These are phyloP conservation scores for Cydia fagiglandana DNA, from an alignment of 1,140 invertebrate species.

Conservation along the genomic window DNA sequence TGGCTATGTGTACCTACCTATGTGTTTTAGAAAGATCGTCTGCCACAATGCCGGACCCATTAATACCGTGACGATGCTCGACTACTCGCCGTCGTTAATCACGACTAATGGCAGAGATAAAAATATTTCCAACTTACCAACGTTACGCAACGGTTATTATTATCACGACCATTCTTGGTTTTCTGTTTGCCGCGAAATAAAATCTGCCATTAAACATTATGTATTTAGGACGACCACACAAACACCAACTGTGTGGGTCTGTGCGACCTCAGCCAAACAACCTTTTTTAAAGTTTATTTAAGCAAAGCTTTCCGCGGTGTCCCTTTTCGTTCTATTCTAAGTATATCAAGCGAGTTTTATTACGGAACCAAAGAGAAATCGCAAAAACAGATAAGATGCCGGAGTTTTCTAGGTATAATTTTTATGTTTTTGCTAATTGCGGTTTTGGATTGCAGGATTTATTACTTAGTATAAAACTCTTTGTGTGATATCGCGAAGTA, in stretches of 20 bases:
- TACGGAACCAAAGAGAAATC: no score
- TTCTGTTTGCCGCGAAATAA: background rate
- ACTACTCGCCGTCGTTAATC: slow-evolving; percentile 43
- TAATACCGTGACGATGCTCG: slow-evolving; percentile 37
- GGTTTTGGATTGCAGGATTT: no score
- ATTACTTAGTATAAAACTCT: no score
- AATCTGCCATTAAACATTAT: slow-evolving; percentile 27
- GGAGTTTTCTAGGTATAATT: no score
- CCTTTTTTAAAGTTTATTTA: slow-evolving; percentile 13
- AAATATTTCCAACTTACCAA: slow-evolving; percentile 42
- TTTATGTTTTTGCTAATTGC: no score
- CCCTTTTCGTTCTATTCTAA: background rate
- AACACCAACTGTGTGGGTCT: slow-evolving; percentile 22
- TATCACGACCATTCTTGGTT: slow-evolving; percentile 27
- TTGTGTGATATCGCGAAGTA: no score
- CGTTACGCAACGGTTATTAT: slow-evolving; percentile 39
- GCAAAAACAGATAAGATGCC: no score
- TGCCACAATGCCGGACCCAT: slow-evolving; percentile 37
- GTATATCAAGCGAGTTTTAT: no score
- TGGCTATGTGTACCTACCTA: background rate
- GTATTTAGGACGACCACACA: slow-evolving; percentile 23
- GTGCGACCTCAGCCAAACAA: slow-evolving; percentile 16
- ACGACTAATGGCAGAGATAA: slow-evolving; percentile 48
- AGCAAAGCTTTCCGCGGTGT: background rate
- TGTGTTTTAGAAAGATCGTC: slow-evolving; percentile 7